These are phyloP conservation scores for Melinaea menophilus DNA, from an alignment of 2,888 invertebrate species.

Conservation along the genomic window DNA sequence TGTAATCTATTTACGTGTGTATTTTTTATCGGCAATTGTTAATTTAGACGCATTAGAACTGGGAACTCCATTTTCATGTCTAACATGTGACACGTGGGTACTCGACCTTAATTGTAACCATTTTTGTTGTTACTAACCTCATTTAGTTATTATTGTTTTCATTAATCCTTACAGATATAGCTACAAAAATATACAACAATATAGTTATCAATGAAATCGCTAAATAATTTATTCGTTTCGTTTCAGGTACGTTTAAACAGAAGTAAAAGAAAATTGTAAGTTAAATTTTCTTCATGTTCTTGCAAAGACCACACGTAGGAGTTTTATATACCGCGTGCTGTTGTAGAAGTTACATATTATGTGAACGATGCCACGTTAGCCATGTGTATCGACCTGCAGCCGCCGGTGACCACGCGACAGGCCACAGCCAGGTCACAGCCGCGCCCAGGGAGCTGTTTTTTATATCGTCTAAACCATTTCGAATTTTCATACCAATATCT, in stretches of 20 bases:
- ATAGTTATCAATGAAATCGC: too few relatives aligned
- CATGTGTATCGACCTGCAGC: constrained; percentile 1
- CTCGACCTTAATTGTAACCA: not conserved
- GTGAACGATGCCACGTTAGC: not conserved
- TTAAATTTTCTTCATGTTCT: too few relatives aligned
- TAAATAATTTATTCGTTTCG: too few relatives aligned
- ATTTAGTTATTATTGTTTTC: not conserved
- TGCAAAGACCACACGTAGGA: too few relatives aligned
- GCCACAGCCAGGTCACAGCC: constrained; percentile 4
- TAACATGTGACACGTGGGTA: not conserved
- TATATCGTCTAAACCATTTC: not conserved
- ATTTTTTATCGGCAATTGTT: too few relatives aligned
- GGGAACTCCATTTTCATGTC: not conserved
- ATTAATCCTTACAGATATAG: not conserved
- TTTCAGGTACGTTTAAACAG: too few relatives aligned
- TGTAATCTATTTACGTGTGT: too few relatives aligned
- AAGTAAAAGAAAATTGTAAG: too few relatives aligned
- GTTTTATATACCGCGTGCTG: too few relatives aligned
- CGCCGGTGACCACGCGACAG: not conserved
- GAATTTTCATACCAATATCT: too few relatives aligned
- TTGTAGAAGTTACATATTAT: not conserved
- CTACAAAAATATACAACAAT: too few relatives aligned
- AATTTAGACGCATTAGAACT: too few relatives aligned
- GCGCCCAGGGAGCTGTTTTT: not conserved
- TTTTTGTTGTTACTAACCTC: not conserved